Base-by-base conservation (phyloP, 2,113 vertebrate genomes). In the Rhinichthys klamathensis region DNA sequence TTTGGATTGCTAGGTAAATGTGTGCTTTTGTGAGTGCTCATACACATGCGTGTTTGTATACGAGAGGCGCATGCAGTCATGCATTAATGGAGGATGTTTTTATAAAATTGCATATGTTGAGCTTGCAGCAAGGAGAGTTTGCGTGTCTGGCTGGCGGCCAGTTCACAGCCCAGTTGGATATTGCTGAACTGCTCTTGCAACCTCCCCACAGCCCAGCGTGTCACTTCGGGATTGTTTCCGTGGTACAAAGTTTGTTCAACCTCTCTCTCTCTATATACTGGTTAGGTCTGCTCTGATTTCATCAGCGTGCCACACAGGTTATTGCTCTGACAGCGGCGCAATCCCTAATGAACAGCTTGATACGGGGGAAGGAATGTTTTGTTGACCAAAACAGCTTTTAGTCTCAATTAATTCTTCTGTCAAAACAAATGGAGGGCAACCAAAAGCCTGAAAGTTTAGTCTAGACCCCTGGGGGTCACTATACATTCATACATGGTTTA, bases 221-320 rank as follows among this genome's bases (percentile, higher is more conserved):
- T 97, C 97, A 97, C 95, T 97, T 96, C 91, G 93, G 94, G 96
- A 97, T 96, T 95, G 94, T 95, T 97, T 96, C 95, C 92, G 92
- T 94, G 95, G 94, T 95, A 96, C 93, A 96, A 97, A 97, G 96
- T 97, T 97, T 97, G 97, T 97, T 98, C 96, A 97, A 96, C 96
- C 96, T 95, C 94, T 63, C 54, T 61, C 61, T 72, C 80, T 69
- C 25, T 83, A 12, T n/a, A 93, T 90, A 95, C 92, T 91, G 86
- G 90, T 93, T 91, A 94, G 95, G 92, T 92, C 94, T 96, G 91
- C 95, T 94, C 86, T 94, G 93, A 94, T 96, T 95, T 96, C 93
- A 96, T 97, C 95, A 96, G 88, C 85, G 92, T 86, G 93, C 87
- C 87, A 90, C 92, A 92, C 92, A 93, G 93, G 94, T 97, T 94